Evolutionary conservation across 2,888 invertebrate species (phyloP).

Genomic region (Stenoptilia bipunctidactyla): DNA sequence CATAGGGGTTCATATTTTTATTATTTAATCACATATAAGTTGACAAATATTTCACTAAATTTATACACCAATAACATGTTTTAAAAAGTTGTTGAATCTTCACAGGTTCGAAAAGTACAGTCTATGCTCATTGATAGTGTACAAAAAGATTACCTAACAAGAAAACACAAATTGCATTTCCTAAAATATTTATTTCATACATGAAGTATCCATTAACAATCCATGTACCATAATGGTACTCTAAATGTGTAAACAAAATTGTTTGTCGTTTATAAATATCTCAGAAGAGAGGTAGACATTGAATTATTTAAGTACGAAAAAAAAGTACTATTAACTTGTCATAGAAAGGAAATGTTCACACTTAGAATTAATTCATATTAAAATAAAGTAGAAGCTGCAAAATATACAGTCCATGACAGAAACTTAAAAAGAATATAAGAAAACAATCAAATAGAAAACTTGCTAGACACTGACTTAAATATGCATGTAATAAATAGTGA

Average conservation of each 20-base stretch:
- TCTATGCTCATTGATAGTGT: too few relatives aligned
- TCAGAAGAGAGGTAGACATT: not conserved
- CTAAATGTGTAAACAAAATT: conserved; percentile 10
- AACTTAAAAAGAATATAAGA: conserved; percentile 6
- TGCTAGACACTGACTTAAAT: conserved; percentile 7
- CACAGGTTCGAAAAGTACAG: too few relatives aligned
- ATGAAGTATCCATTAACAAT: conserved; percentile 43
- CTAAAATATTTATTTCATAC: conserved; percentile 52
- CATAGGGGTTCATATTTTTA: too few relatives aligned
- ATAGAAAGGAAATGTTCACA: not conserved
- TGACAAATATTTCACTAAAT: too few relatives aligned
- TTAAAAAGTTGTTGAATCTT: too few relatives aligned
- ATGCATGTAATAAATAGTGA: conserved; percentile 21
- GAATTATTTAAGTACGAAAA: not conserved
- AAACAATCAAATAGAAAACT: not conserved
- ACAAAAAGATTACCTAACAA: too few relatives aligned
- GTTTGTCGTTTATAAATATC: not conserved
- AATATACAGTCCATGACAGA: conserved; percentile 19
- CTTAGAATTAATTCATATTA: not conserved
- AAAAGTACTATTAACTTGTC: not conserved
- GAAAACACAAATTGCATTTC: too few relatives aligned
- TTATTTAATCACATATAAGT: too few relatives aligned
- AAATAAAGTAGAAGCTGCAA: conserved; percentile 4
- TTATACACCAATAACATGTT: too few relatives aligned
- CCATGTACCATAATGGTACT: conserved; percentile 44